phyloP scores from a whole-genome alignment of 2,888 invertebrate genomes.

The Coleophora deauratella region DNA sequence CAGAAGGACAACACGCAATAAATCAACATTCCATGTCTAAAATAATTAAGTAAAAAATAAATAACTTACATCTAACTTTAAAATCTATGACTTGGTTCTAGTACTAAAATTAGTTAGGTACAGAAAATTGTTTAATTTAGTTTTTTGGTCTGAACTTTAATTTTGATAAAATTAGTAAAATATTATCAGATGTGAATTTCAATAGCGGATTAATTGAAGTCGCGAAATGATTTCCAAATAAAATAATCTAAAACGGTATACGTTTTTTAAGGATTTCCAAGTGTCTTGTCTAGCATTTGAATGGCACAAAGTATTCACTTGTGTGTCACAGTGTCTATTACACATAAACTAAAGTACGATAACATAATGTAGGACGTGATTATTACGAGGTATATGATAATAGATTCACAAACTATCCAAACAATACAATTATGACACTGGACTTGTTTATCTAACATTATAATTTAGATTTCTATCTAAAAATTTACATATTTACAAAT shows the following conservation, averaged over 20 bases:
- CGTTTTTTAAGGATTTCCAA: no score
- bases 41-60: conserved; percentile 43
- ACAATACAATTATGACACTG: conserved; percentile 58
- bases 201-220: no score
- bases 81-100: conserved; percentile 57
- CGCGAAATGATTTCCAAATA: no score
- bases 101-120: conserved; percentile 17
- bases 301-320: conserved; percentile 68
- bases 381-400: conserved; percentile 18
- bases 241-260: no score
- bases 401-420: conserved; percentile 12
- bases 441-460: conserved; percentile 33
- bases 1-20: conserved; percentile 1
- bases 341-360: background rate
- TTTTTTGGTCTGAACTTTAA: no score
- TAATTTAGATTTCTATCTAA: conserved; percentile 27
- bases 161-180: background rate
- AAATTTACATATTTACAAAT: conserved; percentile 63
- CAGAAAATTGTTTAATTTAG: no score
- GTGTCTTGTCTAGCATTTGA: conserved; percentile 21
- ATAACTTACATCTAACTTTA: conserved; percentile 50
- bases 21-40: conserved; percentile 2
- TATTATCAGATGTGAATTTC: no score
- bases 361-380: background rate
- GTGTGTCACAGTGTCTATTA: conserved; percentile 33